Base-by-base conservation (phyloP, 1,140 invertebrate genomes). In the Diachasma alloeum region DNA sequence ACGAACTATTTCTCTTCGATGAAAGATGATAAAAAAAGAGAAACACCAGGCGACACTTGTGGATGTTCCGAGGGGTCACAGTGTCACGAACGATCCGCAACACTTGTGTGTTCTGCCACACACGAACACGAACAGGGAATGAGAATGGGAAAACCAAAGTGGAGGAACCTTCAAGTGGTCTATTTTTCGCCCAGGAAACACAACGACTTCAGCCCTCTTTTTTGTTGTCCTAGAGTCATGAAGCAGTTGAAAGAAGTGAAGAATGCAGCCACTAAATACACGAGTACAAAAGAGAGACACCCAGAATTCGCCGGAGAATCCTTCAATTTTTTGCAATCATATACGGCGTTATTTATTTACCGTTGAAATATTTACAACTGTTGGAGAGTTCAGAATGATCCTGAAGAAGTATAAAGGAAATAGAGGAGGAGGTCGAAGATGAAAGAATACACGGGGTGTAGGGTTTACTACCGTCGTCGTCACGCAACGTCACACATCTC, bases 401-500 rank as follows among this genome's bases (percentile, higher is more conserved):
- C 19, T 74, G 59, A 74, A 59, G 22, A 17, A 68, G 63, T 66
- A 39, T 59, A 59, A 37, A 66, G n/a, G 46, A 48, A 70, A 19
- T 39, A 22, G 39, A 72, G 24, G 44, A 53, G 48, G 80, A 80
- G 72, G 70, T 53, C 42, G 26, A 82, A 87, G 84, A 87, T 87
- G 84, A 87, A 87, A 88, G 86, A 83, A 86, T 84, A 77, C 77
- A 36, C 71, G 79, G 74, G 22, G 66, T 75, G 24, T 70, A 37
- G 53, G 37, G 15, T 76, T 88, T 88, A 87, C 74, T 79, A 75
- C 84, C 81, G 83, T 73, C 79, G 81, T 78, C 83, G 86, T 86
- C 81, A 87, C 78, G 86, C 77, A 63, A 80, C 83, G 77, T 75
- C 81, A 81, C 69, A 75, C 76, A 74, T 46, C 76, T 72, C 77